Conservation (phyloP, 2,888 invertebrate species). For the Spatulosminthurus flaviceps region DNA sequence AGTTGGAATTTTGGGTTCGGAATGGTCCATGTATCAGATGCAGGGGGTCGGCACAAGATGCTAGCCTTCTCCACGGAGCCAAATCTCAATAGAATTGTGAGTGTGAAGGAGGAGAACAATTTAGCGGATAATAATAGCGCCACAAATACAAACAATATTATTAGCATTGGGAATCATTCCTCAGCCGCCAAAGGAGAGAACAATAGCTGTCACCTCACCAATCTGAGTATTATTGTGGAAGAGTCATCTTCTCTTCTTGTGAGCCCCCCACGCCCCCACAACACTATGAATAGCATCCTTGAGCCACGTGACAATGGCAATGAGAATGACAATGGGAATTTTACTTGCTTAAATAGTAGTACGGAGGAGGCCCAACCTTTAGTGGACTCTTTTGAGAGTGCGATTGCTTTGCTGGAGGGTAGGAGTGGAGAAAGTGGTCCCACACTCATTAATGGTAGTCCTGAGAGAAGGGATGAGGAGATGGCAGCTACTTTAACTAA, state of each 20-base stretch:
- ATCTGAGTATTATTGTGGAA: conserved; percentile 48
- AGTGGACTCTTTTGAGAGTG: neutral
- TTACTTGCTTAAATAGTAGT: neutral
- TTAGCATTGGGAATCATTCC: neutral
- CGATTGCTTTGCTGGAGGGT: too few relatives aligned
- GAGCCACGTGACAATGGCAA: conserved; percentile 27
- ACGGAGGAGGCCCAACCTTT: neutral
- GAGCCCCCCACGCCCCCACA: too few relatives aligned
- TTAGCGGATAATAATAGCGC: too few relatives aligned
- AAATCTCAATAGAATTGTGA: conserved; percentile 56
- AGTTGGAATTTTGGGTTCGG: conserved; percentile 49
- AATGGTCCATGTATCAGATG: conserved; percentile 63
- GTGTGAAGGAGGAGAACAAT: conserved; percentile 38
- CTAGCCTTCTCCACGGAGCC: conserved; percentile 62
- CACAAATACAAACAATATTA: too few relatives aligned
- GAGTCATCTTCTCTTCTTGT: conserved; percentile 36
- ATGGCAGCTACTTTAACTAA: conserved; percentile 24
- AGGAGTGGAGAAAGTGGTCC: conserved; percentile 14
- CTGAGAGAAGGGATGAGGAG: neutral
- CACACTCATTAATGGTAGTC: neutral
- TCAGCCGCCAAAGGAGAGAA: neutral
- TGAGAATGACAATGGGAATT: conserved; percentile 21
- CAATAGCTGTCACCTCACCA: conserved; percentile 33
- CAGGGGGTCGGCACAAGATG: conserved; percentile 63
- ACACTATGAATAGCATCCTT: conserved; percentile 39